Evolutionary conservation across 2,888 invertebrate genomes (phyloP).

Genomic region (Megamerina dolium): DNA sequence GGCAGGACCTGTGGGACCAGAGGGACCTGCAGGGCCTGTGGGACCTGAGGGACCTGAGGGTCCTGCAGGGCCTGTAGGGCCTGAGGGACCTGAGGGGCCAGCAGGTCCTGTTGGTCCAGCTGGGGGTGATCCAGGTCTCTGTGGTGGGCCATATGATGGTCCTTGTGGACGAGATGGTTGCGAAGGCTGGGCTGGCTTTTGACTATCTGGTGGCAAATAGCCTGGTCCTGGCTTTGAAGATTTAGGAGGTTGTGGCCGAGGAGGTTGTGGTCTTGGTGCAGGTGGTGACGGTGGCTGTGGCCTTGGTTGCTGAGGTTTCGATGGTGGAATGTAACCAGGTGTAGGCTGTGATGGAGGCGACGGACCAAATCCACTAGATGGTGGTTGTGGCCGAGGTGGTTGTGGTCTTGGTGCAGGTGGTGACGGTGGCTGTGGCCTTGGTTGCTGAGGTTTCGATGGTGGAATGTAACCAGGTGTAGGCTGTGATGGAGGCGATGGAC

Average conservation of each 20-base stretch:
- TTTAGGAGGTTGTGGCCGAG: constrained; percentile 14
- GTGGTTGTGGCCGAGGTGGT: constrained; percentile 8
- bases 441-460: no score
- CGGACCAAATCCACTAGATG: no score
- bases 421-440: constrained; percentile 7
- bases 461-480: constrained; percentile 8
- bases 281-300: constrained; percentile 17
- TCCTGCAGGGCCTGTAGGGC: constrained; percentile 12
- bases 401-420: constrained; percentile 8
- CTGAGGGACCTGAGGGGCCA: constrained; percentile 3
- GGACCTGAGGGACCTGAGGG: constrained; percentile 1
- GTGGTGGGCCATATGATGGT: constrained; percentile 10
- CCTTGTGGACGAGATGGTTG: constrained; percentile 10
- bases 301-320: constrained; percentile 17
- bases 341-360: constrained; percentile 21
- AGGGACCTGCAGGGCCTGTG: neutral
- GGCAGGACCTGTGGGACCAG: constrained; percentile 1
- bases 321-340: constrained; percentile 17
- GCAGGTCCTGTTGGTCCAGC: constrained; percentile 3
- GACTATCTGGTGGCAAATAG: constrained; percentile 26
- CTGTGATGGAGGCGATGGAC: constrained; percentile 8
- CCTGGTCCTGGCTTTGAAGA: constrained; percentile 18
- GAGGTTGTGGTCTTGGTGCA: constrained; percentile 27
- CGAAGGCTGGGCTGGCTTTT: constrained; percentile 14
- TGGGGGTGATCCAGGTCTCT: neutral